Base-by-base conservation (phyloP, 2,113 vertebrate genomes). In the Stegastes partitus region DNA sequence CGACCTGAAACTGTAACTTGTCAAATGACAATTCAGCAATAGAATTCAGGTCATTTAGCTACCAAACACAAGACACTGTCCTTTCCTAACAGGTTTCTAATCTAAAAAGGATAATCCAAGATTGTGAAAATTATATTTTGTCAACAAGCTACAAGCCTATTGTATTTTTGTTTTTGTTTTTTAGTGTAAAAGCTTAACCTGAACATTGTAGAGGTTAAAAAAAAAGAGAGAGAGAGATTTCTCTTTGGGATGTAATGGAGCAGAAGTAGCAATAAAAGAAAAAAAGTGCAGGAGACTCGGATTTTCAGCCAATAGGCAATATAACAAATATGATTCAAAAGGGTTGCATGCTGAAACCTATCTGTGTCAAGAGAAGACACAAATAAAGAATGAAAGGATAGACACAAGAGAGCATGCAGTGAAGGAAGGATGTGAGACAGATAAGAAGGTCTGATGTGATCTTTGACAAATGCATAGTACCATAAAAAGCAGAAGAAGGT, bases 401-500 rank as follows among this genome's bases (percentile, higher is more conserved):
- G 19, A 55, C 10, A 50, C 12, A 39, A 31, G 39, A 34, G 26
- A 19, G 1, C 7, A 28, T 22, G 37, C 4, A 68, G 22, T 11
- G 10, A 37, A 54, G 16, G 10, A 25, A 39, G 22, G 28, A 64
- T 25, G 44, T 19, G 19, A 10, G 14, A 49, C 44, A 19, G 49
- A 81, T 56, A 67, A 74, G 25, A 31, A 76, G 39, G 58, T 49
- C 44, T 50, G 53, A 28, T 53, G 16, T 34, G 39, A 26, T 25
- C 28, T 50, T 16, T 70, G 39, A 74, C 68, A 75, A 56, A 82
- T 59, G 26, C 37, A 73, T 72, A 34, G 14, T 22, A 12, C n/a
- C 15, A 61, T 8, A 25, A 70, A 42, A 2, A 22, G 9, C 31
- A 69, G 21, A 61, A 59, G 58, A 31, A 42, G 25, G 25, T 45